Evolutionary conservation across 2,797 vertebrate species (phyloP), one percentile per base, ranked within the genome.

Genomic region (Selene dorsalis): DNA sequence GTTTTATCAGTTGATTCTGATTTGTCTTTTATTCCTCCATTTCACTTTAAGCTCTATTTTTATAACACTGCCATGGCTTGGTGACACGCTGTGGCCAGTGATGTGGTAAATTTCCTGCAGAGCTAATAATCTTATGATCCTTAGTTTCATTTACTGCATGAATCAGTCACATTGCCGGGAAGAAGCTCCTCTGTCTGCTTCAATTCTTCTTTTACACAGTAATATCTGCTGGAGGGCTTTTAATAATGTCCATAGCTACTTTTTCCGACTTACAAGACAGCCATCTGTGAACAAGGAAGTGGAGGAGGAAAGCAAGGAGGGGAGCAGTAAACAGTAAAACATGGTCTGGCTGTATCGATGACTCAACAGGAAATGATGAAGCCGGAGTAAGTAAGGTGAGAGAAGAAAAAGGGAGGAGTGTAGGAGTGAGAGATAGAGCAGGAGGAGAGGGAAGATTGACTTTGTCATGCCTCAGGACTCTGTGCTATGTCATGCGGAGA

Each of bases 301-400:
- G 89, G 78, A 90, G 87, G 87, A 88, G 81, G 84, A 83, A 88
- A 75, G 73, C 39, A 52, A 57, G 41, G 61, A 80, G 70, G 58
- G 77, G 83, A 78, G 67, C 72, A 78, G 65, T 84, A 75, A 90
- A 83, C 57, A 80, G 80, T 89, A 86, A 88, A 93, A 91, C 88
- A 93, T 61, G 80, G 80, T 84, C 82, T 84, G 72, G 39, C 62
- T 84, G 59, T 60, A 58, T 62, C 57, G 16, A 84, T 95, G 94
- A 95, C 89, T 95, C 93, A 94, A 89, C 94, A 94, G 94, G 94
- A 95, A 92, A 86, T 92, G 89, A 92, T 87, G 80, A 79, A 84
- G 73, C 57, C 8, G 53, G 76, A 84, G 75, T 90, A 84, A 87
- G 83, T 75, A 79, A 86, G 83, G 87, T 85, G 75, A 89, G 80